Percentiles rank a stretch among this genome's conserved stretches.
Evolutionary conservation across 2,888 invertebrate species (phyloP).

Genomic region (Fragum fragum): DNA sequence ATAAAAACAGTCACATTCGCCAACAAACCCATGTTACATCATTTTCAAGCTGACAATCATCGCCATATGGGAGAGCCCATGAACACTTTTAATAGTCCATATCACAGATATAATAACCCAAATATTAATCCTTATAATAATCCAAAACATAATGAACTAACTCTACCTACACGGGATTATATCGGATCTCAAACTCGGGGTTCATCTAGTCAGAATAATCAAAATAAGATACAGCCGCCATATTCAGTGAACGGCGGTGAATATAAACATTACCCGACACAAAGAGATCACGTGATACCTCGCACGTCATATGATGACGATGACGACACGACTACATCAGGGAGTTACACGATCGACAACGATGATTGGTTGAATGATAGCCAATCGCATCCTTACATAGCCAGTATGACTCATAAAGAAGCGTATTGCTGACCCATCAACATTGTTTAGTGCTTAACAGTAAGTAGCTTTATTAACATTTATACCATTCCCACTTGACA

Average conservation of each 20-base stretch:
- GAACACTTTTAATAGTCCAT: conserved; percentile 34
- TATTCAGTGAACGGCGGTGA: not conserved
- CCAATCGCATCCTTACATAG: conserved; percentile 49
- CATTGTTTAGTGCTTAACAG: not conserved
- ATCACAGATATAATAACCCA: conserved; percentile 27
- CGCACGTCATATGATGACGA: conserved; percentile 67
- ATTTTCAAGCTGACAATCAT: conserved; percentile 48
- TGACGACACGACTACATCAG: conserved; percentile 68
- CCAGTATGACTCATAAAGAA: conserved; percentile 57
- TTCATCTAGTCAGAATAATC: conserved; percentile 18
- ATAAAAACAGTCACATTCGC: conserved; percentile 69
- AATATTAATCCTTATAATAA: conserved; percentile 34
- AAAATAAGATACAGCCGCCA: not conserved
- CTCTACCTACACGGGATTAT: conserved; percentile 39
- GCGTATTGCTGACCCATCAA: conserved; percentile 60
- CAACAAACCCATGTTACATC: conserved; percentile 62
- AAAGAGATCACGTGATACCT: conserved; percentile 47
- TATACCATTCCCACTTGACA: too few relatives aligned
- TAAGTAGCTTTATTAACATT: not conserved
- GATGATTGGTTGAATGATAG: conserved; percentile 66
- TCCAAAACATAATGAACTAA: conserved; percentile 30
- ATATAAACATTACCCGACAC: conserved; percentile 44
- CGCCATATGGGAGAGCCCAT: conserved; percentile 41
- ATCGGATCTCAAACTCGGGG: conserved; percentile 23
- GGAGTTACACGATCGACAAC: conserved; percentile 67